These are phyloP conservation scores for Tretioscincus oriximinensis DNA, from an alignment of 2,113 vertebrate species.

Conservation along the genomic window DNA sequence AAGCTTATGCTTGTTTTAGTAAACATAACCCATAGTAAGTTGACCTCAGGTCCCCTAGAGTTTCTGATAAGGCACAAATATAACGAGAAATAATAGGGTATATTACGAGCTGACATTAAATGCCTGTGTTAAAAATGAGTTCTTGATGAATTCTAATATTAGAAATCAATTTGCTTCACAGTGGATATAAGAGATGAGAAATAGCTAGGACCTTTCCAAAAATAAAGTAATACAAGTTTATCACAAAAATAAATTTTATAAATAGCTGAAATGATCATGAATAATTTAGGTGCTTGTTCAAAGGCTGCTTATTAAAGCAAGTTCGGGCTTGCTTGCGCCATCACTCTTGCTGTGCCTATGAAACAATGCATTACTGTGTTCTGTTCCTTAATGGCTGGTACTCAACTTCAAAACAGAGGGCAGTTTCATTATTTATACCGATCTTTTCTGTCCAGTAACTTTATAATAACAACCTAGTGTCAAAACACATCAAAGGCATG, in stretches of 20 bases:
- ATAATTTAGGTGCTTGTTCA: not conserved
- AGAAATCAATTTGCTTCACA: not conserved
- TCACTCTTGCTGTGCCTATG: not conserved
- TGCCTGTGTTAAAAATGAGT: not conserved
- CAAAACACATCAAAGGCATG: conserved; percentile 19
- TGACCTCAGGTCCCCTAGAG: too few relatives aligned
- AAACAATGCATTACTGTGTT: not conserved
- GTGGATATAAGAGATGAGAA: not conserved
- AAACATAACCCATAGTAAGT: too few relatives aligned
- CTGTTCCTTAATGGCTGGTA: not conserved
- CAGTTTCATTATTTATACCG: conserved; percentile 23
- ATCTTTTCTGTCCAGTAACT: not conserved
- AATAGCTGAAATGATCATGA: not conserved
- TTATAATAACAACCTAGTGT: not conserved
- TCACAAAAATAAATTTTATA: not conserved
- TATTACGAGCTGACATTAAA: not conserved
- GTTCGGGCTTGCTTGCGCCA: not conserved
- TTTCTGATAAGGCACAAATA: too few relatives aligned
- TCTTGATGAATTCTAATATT: not conserved
- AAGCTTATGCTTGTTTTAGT: too few relatives aligned
- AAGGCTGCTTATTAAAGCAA: not conserved
- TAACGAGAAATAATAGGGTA: too few relatives aligned
- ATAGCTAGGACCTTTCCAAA: not conserved
- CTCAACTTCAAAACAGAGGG: conserved; percentile 32
- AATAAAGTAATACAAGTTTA: not conserved